Percentiles rank a stretch among this genome's conserved stretches.
phyloP scores from a whole-genome alignment of 2,113 vertebrate genomes.

The Triplophysa tibetana region DNA sequence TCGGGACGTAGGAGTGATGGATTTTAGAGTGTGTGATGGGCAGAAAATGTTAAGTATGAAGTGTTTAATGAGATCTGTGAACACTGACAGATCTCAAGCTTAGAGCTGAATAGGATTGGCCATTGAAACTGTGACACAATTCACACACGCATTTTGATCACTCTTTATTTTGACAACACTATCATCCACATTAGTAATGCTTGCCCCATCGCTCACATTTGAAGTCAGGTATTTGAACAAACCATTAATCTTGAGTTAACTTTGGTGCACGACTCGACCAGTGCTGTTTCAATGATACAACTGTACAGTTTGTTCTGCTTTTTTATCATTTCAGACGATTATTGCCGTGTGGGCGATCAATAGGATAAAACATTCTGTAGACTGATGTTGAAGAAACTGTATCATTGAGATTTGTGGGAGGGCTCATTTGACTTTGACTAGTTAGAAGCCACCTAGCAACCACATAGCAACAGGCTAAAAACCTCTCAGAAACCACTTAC shows the following conservation, averaged over 20 bases:
- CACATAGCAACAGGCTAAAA: background rate
- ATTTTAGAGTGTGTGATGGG: background rate
- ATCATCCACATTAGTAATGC: background rate
- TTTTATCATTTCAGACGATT: too few species aligned
- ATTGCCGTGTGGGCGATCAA: too few species aligned
- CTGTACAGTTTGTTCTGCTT: too few species aligned
- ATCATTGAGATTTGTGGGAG: too few species aligned
- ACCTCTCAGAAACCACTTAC: background rate
- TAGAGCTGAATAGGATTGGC: background rate
- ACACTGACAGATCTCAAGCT: background rate
- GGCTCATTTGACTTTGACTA: too few species aligned
- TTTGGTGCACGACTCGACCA: background rate
- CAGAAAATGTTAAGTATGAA: background rate
- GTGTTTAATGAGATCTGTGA: background rate
- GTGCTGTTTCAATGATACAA: too few species aligned
- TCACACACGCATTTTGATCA: background rate
- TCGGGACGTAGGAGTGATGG: background rate
- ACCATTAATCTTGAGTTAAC: background rate
- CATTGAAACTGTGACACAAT: background rate
- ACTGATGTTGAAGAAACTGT: too few species aligned
- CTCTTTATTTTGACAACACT: background rate
- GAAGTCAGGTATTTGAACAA: background rate
- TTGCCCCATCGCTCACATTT: background rate
- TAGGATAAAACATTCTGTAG: too few species aligned
- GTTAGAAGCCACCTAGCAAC: background rate